Conservation (phyloP, 2,888 invertebrate species). For the Eurytoma adleriae region DNA sequence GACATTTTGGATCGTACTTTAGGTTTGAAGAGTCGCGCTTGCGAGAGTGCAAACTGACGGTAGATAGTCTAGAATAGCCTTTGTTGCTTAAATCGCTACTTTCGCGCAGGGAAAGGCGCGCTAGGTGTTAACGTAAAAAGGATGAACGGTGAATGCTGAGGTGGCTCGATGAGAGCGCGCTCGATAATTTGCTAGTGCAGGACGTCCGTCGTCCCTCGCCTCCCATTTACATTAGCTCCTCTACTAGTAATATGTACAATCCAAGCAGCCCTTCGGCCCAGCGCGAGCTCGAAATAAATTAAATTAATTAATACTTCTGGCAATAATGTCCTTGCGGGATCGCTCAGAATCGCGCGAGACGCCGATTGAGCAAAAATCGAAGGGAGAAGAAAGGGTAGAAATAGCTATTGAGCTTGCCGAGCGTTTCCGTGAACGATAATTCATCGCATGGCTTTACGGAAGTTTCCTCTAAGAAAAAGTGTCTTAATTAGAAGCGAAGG, state of each 20-base stretch:
- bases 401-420: not conserved
- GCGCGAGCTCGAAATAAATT: slow-evolving; percentile 62
- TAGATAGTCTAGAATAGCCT: not conserved
- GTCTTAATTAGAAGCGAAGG: not conserved
- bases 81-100: not conserved
- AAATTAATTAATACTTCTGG: slow-evolving; percentile 72
- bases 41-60: not conserved
- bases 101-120: slow-evolving; percentile 1
- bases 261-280: slow-evolving; percentile 33
- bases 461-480: not conserved
- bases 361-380: slow-evolving; percentile 32
- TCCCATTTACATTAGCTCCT: not conserved
- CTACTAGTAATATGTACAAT: slow-evolving; percentile 50
- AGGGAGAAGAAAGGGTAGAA: slow-evolving; percentile 45
- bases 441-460: not conserved
- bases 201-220: not conserved
- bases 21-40: not conserved
- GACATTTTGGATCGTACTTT: too few relatives aligned
- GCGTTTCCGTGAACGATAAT: too few relatives aligned
- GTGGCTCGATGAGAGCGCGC: not conserved
- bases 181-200: slow-evolving; percentile 17
- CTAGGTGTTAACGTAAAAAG: not conserved
- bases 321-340: slow-evolving; percentile 70
- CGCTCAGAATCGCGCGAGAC: slow-evolving; percentile 61
- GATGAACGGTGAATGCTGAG: slow-evolving; percentile 12